Evolutionary conservation across 2,888 invertebrate species (phyloP), one percentile per base, ranked within the genome.

Genomic region (Ditylenchus weischeri): DNA sequence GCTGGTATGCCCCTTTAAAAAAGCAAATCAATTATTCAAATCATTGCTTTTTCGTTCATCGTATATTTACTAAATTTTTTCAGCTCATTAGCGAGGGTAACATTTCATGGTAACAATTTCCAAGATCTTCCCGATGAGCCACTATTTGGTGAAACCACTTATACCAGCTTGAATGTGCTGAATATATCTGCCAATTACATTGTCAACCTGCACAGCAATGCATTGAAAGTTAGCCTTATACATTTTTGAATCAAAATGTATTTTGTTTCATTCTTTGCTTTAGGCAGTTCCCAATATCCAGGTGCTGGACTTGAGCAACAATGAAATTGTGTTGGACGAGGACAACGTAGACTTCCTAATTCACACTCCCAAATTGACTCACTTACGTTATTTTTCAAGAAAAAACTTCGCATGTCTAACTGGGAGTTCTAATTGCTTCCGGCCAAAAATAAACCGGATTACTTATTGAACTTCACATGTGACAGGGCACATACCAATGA

Each of bases 131-230:
- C 83, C 10, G 68, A 76, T 21, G 72, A 72, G 0, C 77, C 82
- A 18, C 71, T 82, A 35, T 82, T 82, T 64, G 79, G 79, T 3
- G 67, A 68, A 0, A 64, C 65, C 38, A 65, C 59, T n/a, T 79
- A 80, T 58, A 73, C 65, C 48, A 68, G 69, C n/a, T 66, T 82
- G 19, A 64, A 71, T 58, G 73, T 75, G 13, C 70, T 82, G 50
- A 82, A 83, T 70, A 77, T 82, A 47, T 80, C 80, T 35, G 80
- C 83, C 62, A 83, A 83, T 69, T 80, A 82, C 69, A 83, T 82
- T 62, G 80, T 81, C 19, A 79, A 79, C 64, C 68, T 82, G 58
- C 73, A 82, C 64, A 68, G 73, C 29, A 74, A 78, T 69, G 79
- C 81, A 8, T 71, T 82, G 21, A 62, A 64, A 62, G 43, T 43